Percentiles rank a stretch among this genome's conserved stretches.
phyloP scores from a whole-genome alignment of 1,140 invertebrate species.

The Diorhabda elongata region DNA sequence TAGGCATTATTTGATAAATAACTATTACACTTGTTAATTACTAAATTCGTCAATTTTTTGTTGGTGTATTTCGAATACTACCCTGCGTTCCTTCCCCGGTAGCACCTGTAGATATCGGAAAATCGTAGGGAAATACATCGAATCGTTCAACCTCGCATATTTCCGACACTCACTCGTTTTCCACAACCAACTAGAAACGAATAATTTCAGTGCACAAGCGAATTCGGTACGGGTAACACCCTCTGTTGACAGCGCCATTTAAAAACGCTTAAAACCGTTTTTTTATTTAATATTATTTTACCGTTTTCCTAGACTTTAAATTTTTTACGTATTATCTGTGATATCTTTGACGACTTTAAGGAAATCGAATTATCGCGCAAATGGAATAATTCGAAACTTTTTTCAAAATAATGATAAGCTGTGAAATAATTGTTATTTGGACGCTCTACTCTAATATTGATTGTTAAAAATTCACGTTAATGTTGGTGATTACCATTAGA shows the following conservation, averaged over 20 bases:
- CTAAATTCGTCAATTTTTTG: no score
- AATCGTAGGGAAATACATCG: conserved; percentile 29
- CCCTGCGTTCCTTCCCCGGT: conserved; percentile 4
- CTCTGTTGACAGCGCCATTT: not conserved
- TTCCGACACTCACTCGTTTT: conserved; percentile 21
- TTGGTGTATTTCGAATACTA: no score
- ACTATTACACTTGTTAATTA: no score
- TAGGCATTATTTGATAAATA: no score
- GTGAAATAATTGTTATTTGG: no score
- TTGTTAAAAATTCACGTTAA: not conserved
- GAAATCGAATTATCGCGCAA: no score
- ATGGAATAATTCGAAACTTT: no score
- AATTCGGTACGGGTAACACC: not conserved
- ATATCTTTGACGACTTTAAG: no score
- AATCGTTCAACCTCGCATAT: conserved; percentile 22
- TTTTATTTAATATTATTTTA: not conserved
- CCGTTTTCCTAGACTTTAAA: not conserved
- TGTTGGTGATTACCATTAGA: not conserved
- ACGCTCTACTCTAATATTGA: not conserved
- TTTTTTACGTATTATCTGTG: no score
- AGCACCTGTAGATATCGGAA: conserved; percentile 35
- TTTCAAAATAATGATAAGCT: no score
- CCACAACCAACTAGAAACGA: conserved; percentile 12
- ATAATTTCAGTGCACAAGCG: not conserved
- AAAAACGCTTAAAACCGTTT: conserved; percentile 1